Evolutionary conservation across 2,113 vertebrate species (phyloP), one percentile per base, ranked within the genome.

Genomic region (Calonectris borealis): DNA sequence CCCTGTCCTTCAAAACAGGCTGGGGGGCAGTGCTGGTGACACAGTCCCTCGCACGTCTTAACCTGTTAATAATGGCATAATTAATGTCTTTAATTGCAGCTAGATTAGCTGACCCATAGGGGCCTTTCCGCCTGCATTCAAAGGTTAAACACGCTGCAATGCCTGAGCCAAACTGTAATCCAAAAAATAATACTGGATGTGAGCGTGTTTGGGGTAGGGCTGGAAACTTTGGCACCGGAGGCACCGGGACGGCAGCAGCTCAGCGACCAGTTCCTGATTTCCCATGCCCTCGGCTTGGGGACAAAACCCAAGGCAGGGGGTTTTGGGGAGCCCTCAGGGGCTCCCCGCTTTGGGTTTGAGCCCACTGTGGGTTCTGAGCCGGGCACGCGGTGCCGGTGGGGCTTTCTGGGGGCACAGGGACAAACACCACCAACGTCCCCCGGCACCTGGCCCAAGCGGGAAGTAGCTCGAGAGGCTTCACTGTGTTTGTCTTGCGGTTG

Each of bases 231-330:
- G 77, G 95, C 86, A 49, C 69, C 0, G 0, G 40, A 8, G 57
- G 27, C 62, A 62, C 13, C 0, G 1, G 65, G 40, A 24, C 0
- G 2, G 76, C 62, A 40, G 44, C 70, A 10, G 44, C 79, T 64
- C 13, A 1, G 18, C 0, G 0, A 24, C 38, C 11, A 0, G 0
- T 20, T 73, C 64, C 77, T 46, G 49, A 1, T 54, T 34, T 75
- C 25, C 92, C 27, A 4, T 42, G 32, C 18, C 55, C 48, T 93
- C 1, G 1, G 19, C 36, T 38, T 2, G 49, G 76, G 54, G 24
- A 62, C 24, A 44, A 19, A 46, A 4, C 20, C 14, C 16, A 18
- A 11, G 15, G 42, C 18, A 18, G 18, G 17, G 9, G 5, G 13
- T 9, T 69, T 25, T 4, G 42, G 40, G 72, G 44, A 44, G 31